These are phyloP conservation scores for Podabrus alpinus DNA, from an alignment of 2,888 invertebrate species.

Conservation along the genomic window DNA sequence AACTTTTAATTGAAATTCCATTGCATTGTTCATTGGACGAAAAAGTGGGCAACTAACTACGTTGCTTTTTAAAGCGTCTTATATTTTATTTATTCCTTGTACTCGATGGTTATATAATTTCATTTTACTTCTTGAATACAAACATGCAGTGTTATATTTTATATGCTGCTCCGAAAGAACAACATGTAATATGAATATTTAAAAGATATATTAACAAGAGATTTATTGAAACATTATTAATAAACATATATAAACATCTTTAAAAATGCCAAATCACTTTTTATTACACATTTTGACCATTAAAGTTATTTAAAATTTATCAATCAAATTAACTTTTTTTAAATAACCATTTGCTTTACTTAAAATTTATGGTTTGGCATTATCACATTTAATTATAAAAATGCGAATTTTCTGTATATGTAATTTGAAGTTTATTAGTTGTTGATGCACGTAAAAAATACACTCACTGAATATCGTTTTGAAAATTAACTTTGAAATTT, in stretches of 20 bases:
- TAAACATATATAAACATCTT: not conserved
- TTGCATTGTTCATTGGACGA: no score
- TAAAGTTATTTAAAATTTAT: not conserved
- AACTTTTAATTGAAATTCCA: no score
- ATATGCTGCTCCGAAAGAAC: not conserved
- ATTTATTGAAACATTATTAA: not conserved
- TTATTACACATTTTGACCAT: not conserved
- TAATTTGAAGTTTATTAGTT: not conserved
- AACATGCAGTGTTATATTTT: not conserved
- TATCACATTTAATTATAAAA: not conserved
- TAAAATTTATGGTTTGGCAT: not conserved
- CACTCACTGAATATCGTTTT: not conserved
- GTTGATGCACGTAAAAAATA: not conserved
- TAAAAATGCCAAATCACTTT: not conserved
- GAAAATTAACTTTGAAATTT: not conserved
- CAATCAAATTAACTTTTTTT: not conserved
- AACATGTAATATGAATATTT: not conserved
- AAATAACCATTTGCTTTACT: no score
- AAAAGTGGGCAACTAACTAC: not conserved
- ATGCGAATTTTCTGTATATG: not conserved
- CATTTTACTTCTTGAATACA: not conserved
- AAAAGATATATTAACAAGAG: not conserved
- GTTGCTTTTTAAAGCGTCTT: not conserved
- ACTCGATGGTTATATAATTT: not conserved
- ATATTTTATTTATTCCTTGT: not conserved